These are phyloP conservation scores for Geotrypetes seraphini DNA, from an alignment of 2,797 vertebrate genomes.

Conservation along the genomic window DNA sequence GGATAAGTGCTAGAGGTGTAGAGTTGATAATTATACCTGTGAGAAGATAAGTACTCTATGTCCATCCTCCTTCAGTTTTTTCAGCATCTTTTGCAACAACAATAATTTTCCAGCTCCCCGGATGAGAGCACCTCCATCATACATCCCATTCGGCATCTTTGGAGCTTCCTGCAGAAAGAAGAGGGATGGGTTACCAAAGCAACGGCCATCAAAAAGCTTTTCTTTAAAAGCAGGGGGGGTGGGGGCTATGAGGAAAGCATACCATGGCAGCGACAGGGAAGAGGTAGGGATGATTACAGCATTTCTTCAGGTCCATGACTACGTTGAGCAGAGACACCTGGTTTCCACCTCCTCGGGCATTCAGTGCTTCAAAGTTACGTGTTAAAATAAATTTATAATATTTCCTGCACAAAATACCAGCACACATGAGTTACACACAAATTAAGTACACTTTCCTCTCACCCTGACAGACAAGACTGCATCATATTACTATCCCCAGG, in stretches of 20 bases:
- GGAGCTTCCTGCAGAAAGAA: constrained; percentile 74
- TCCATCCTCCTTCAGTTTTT: constrained; percentile 87
- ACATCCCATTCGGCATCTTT: constrained; percentile 98
- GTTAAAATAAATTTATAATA: constrained; percentile 97
- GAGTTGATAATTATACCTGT: constrained; percentile 74
- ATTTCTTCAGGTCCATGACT: constrained; percentile 98
- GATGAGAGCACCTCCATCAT: constrained; percentile 86
- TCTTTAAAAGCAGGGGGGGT: no score
- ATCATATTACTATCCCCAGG: no score
- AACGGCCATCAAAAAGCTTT: no score
- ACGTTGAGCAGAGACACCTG: constrained; percentile 94
- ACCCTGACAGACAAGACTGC: no score
- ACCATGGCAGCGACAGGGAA: constrained; percentile 92
- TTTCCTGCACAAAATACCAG: constrained; percentile 93
- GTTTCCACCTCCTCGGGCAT: constrained; percentile 92
- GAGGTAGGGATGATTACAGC: constrained; percentile 97
- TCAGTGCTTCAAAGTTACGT: constrained; percentile 93
- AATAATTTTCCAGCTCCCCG: constrained; percentile 85
- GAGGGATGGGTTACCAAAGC: no score
- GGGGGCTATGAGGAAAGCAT: constrained; percentile 16
- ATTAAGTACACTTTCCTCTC: no score
- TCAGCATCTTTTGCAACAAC: constrained; percentile 92
- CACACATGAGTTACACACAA: no score
- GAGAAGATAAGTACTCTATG: constrained; percentile 96
- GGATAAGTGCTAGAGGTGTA: not conserved